Base-by-base conservation (phyloP, 2,113 vertebrate species). In the Siniperca chuatsi region DNA sequence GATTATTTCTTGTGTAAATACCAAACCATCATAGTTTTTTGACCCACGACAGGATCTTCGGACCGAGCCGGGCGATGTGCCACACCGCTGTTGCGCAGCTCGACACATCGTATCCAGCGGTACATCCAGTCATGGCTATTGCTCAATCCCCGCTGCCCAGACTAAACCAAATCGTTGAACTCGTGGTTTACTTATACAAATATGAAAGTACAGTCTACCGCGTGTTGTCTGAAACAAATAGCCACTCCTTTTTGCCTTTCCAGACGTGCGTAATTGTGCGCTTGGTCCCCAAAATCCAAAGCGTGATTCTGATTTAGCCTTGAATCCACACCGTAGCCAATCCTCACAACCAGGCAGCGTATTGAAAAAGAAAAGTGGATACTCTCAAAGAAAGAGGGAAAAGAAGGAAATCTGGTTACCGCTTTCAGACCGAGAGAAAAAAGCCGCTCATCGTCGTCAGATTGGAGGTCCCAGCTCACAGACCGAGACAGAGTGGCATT, bases 41-140 rank as follows among this genome's bases (percentile, higher is more conserved):
- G 70, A 87, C 85, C 86, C 77, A 87, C 60, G 48, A 90, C 79
- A 67, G 37, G 72, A 84, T 90, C 90, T 64, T 35, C 58, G 81
- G 79, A 88, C 70, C 9, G 60, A 83, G 79, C 90, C 90, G 92
- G 94, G 94, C 95, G 87, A 78, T 12, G 84, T 87, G 95, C 94
- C 94, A 94, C 90, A 94, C 91, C 90, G 70, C 90, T 91, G 91
- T 92, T 95, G 94, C 95, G 94, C 95, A 95, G 92, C 92, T 91
- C 89, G 70, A 92, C 90, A 80, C 92, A 77, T 92, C 87, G 55
- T 78, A 84, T 90, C 81, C 83, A 89, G 87, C 83, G 73, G 81
- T 80, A 75, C 81, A 79, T 87, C 90, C 87, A 88, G 66, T 83
- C 83, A 35, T 71, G 78, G 77, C 82, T 90, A 81, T 91, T 92